Base-by-base conservation (phyloP, 2,888 invertebrate species). In the Hypolimnas misippus region DNA sequence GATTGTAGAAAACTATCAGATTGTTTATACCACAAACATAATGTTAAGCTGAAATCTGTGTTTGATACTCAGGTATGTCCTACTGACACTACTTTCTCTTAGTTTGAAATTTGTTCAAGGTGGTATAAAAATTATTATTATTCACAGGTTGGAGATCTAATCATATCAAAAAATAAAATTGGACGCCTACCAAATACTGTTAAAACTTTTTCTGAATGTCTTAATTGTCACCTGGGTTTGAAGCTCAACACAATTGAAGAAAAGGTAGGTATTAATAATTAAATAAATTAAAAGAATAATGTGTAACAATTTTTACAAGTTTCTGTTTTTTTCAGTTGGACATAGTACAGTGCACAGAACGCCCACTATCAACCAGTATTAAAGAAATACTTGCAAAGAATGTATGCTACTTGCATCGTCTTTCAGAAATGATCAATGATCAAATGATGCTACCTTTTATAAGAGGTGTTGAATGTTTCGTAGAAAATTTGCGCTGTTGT, bases 1-100 rank as follows among this genome's bases (percentile, higher is more conserved):
- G 93, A 94, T 73, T 93, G 93, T 67, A 86, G 94, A 63, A 87
- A 89, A 67, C 74, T 93, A 60, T 93, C 94, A 0, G 94, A 94
- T 73, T 92, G 93, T 70, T 79, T 94, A 51, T 91, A 86, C 76
- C 93, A 94, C 74, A 92, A 93, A 72, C 94, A 93, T 76, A 84
- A 88, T 76, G 89, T 94, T 10, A 87, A 89, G 70, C 76, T 94
- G 56, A 79, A 84, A 62, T 93, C 93, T 71, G 87, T 94, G 40
- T 94, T 94, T 89, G 94, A 94, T 76, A 94, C 94, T 66, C 92
- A 94, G 87, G 92, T 92, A 52, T 16, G 7, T 38, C 10, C 19
- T n/a, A 33, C n/a, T 50, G n/a, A 38, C 14, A 33, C n/a, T 10
- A 16, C 6, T 14, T 2, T 4, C 3, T 17, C 2, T 8, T 17